Evolutionary conservation across 2,888 invertebrate genomes (phyloP).

Genomic region (Drosophila phalerata): DNA sequence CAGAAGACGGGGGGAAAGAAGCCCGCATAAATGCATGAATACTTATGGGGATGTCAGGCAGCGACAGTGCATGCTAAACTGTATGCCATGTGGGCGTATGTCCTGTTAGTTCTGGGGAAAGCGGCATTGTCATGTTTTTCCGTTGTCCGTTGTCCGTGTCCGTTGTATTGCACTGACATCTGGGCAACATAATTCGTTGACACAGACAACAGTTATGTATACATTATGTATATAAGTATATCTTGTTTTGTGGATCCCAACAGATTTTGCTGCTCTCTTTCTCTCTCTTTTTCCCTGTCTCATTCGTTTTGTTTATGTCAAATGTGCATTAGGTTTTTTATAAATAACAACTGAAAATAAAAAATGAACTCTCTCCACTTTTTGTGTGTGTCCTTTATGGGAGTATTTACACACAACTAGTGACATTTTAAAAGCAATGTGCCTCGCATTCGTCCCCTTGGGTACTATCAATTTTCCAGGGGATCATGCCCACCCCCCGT

Average conservation of each 20-base stretch:
- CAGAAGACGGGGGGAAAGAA: background rate
- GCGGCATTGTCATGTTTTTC: conserved; percentile 66
- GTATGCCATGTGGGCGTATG: conserved; percentile 23
- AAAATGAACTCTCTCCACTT: conserved; percentile 12
- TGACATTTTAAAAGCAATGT: conserved; percentile 42
- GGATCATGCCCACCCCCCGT: background rate
- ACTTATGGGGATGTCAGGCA: conserved; percentile 53
- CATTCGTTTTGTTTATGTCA: conserved; percentile 41
- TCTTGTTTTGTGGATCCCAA: conserved; percentile 49
- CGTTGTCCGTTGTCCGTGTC: conserved; percentile 3
- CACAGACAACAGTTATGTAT: conserved; percentile 47
- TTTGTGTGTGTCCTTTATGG: conserved; percentile 9
- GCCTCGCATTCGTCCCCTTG: conserved; percentile 5
- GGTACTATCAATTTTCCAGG: conserved; percentile 39
- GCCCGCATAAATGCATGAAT: conserved; percentile 71
- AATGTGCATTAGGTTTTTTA: conserved; percentile 60
- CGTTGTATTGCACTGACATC: conserved; percentile 73
- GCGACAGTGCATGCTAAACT: conserved; percentile 65
- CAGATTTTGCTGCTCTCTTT: conserved; percentile 34
- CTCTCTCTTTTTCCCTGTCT: conserved; percentile 1
- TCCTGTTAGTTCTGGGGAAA: background rate
- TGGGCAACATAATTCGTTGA: conserved; percentile 73
- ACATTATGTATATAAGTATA: conserved; percentile 40
- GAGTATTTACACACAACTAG: conserved; percentile 31
- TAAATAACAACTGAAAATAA: conserved; percentile 24